Conservation (phyloP, 2,797 vertebrate genomes). For the Sebastes matsubarae region DNA sequence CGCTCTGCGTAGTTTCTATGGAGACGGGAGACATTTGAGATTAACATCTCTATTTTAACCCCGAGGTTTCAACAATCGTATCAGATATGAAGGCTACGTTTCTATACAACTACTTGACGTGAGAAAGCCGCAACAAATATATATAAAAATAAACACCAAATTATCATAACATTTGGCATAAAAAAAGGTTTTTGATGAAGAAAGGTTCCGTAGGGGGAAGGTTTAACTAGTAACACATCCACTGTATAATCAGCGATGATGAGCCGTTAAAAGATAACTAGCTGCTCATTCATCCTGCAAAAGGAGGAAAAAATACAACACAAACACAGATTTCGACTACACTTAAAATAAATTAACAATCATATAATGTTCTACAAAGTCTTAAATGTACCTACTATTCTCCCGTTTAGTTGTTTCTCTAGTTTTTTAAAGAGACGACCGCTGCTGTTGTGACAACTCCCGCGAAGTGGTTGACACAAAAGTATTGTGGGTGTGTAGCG, state of each 20-base stretch:
- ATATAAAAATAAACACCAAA: background rate
- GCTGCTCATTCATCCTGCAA: constrained; percentile 42
- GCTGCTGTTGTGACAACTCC: constrained; percentile 73
- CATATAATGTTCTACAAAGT: background rate
- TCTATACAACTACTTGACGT: background rate
- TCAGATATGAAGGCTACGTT: too few species aligned
- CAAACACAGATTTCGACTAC: background rate
- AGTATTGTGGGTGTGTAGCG: constrained; percentile 81
- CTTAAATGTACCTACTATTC: constrained; percentile 54
- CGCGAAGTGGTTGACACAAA: constrained; percentile 82
- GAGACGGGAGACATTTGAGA: constrained; percentile 69
- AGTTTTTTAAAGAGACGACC: constrained; percentile 50
- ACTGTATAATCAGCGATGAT: background rate
- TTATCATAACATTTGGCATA: background rate
- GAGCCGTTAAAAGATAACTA: constrained; percentile 26
- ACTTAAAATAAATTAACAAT: background rate
- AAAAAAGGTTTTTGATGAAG: background rate
- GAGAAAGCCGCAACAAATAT: background rate
- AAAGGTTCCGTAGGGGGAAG: background rate
- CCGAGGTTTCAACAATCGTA: constrained; percentile 3
- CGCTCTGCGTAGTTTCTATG: constrained; percentile 82
- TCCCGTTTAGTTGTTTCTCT: constrained; percentile 28
- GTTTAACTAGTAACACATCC: constrained; percentile 1
- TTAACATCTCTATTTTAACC: constrained; percentile 10
- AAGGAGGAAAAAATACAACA: background rate